Base-by-base conservation (phyloP, 2,113 vertebrate genomes). In the Myocastor coypus region DNA sequence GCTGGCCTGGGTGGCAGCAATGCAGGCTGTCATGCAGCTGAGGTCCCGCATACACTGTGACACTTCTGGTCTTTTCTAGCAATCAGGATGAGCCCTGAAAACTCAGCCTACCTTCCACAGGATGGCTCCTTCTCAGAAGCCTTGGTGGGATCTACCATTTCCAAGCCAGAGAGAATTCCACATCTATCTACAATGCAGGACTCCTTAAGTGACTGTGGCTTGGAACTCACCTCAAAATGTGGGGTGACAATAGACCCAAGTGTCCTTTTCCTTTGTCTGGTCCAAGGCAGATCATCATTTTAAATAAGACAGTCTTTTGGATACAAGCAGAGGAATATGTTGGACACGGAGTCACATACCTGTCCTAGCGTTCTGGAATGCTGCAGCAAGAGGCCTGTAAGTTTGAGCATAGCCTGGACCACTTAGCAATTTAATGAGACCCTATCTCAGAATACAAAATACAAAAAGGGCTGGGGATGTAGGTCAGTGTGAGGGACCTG, bases 11-110 rank as follows among this genome's bases (percentile, higher is more conserved):
- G 17, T 3, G 20, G 86, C 30, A 32, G 32, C 61, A 37, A 14
- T 42, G 52, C 61, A 13, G 34, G 37, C 8, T 0, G 0, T 42
- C 32, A 24, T 0, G 0, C 26, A 42, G 26, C 0, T 0, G 30
- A 87, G 64, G 42, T 30, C 26, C 63, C 10, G 6, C 3, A 59
- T 46, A 26, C 40, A 8, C 52, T 13, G 32, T 32, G 85, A n/a
- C n/a, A 13, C 13, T 75, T 22, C 73, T n/a, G 40, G 46, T 42
- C 63, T n/a, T 40, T 42, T 68, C 61, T 57, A 26, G 55, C 13
- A 5, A 28, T 66, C 19, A 11, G 73, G 42, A 50, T 1, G 2
- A 81, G 19, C 37, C 14, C 17, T 2, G 52, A 59, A 19, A 46
- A 55, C 20, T 8, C 28, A 42, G 32, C 19, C 75, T 17, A 37